These are phyloP conservation scores for Sebastes glaucus DNA, from an alignment of 2,797 vertebrate species.

Conservation along the genomic window DNA sequence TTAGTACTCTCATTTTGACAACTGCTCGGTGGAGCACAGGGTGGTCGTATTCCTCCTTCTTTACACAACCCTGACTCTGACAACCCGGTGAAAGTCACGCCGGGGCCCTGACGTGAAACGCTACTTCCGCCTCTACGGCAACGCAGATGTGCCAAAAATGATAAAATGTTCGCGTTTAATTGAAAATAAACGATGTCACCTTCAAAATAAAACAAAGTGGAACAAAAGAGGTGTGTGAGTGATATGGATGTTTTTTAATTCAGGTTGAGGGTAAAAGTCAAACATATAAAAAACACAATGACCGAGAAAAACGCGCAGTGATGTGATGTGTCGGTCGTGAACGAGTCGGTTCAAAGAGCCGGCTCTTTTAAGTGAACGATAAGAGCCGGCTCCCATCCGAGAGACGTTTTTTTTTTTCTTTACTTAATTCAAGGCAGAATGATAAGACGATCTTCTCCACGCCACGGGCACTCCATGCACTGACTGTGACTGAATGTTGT, in stretches of 20 bases:
- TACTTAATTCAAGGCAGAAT: too few species aligned
- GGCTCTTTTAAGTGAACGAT: too few species aligned
- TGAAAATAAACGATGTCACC: accelerated
- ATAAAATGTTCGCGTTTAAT: not conserved
- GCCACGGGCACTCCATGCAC: too few species aligned
- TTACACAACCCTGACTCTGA: slow-evolving; percentile 15
- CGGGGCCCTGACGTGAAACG: slow-evolving; percentile 39
- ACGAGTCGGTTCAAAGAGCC: too few species aligned
- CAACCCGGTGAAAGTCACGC: slow-evolving; percentile 83
- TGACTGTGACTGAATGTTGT: too few species aligned
- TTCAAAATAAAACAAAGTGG: accelerated
- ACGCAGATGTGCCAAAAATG: slow-evolving; percentile 13
- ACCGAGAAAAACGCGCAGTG: accelerated
- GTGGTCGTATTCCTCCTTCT: not conserved
- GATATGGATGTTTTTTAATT: not conserved
- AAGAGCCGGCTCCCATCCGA: too few species aligned
- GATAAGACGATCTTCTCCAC: accelerated
- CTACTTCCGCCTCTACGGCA: slow-evolving; percentile 76
- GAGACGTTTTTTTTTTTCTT: too few species aligned
- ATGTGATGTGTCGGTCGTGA: accelerated
- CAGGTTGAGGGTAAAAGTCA: not conserved
- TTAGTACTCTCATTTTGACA: slow-evolving; percentile 78
- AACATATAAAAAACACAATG: not conserved
- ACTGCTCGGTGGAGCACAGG: not conserved
- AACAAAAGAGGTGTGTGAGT: accelerated